Conservation (phyloP, 2,797 vertebrate species). For the Tachyglossus aculeatus region DNA sequence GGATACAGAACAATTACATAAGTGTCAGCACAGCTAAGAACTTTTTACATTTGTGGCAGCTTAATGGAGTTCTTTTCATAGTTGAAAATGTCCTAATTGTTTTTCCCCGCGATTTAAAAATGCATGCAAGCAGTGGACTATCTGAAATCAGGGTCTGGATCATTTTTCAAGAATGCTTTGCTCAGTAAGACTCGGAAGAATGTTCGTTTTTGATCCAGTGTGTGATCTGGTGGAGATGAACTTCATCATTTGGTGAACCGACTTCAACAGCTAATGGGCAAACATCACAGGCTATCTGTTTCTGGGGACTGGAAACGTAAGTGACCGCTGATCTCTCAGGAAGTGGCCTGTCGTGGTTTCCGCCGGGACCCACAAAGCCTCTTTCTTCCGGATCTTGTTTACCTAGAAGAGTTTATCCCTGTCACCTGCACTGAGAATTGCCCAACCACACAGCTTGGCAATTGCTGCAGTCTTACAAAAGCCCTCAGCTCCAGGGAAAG, state of each 20-base stretch:
- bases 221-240: slow-evolving; percentile 6
- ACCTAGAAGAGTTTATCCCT: neutral
- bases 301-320: too few relatives aligned
- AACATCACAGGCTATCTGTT: too few relatives aligned
- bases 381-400: neutral
- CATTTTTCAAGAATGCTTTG: slow-evolving; percentile 60
- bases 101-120: slow-evolving; percentile 69
- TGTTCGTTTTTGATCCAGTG: slow-evolving; percentile 54
- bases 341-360: neutral
- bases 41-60: slow-evolving; percentile 78
- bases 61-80: slow-evolving; percentile 71
- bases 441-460: neutral
- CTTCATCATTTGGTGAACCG: neutral
- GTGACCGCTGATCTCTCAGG: too few relatives aligned
- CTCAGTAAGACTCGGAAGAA: slow-evolving; percentile 50
- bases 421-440: neutral
- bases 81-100: slow-evolving; percentile 70
- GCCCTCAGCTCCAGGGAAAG: too few relatives aligned
- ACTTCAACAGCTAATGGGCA: neutral
- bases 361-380: neutral
- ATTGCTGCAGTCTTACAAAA: neutral
- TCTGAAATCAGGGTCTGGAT: slow-evolving; percentile 52
- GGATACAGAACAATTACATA: slow-evolving; percentile 78
- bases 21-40: slow-evolving; percentile 73
- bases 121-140: slow-evolving; percentile 59